Percentiles rank a stretch among this genome's conserved stretches.
These are phyloP conservation scores for Albula goreensis DNA, from an alignment of 2,113 vertebrate genomes.

Conservation along the genomic window DNA sequence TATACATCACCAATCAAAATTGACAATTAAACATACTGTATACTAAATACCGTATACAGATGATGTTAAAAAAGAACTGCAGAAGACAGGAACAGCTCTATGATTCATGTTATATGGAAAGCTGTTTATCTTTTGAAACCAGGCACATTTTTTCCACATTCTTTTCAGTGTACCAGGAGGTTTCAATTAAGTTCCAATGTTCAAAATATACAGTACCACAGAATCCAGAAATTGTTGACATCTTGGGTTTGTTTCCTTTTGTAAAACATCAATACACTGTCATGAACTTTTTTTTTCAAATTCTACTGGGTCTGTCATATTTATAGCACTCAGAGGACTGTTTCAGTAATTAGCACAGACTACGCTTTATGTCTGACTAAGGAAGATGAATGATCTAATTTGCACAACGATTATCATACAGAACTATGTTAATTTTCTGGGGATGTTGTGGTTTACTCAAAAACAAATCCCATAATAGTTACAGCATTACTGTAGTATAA, in stretches of 20 bases:
- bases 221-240: background rate
- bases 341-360: background rate
- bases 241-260: constrained; percentile 22
- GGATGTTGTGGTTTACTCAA: constrained; percentile 26
- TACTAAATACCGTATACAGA: too few species aligned
- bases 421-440: constrained; percentile 7
- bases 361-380: background rate
- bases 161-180: constrained; percentile 22
- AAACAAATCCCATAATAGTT: constrained; percentile 29
- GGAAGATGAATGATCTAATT: constrained; percentile 24
- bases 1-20: too few species aligned
- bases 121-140: constrained; percentile 22
- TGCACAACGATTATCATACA: constrained; percentile 11
- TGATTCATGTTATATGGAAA: constrained; percentile 2
- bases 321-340: background rate
- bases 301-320: background rate
- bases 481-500: constrained; percentile 22
- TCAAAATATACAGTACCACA: constrained; percentile 14
- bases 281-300: background rate
- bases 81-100: too few species aligned
- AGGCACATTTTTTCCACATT: constrained; percentile 27
- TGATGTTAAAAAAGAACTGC: too few species aligned
- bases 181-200: constrained; percentile 24
- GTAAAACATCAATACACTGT: background rate
- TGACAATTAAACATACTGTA: too few species aligned